These are phyloP conservation scores for Thaumatotibia leucotreta DNA, from an alignment of 1,140 invertebrate genomes.

Conservation along the genomic window DNA sequence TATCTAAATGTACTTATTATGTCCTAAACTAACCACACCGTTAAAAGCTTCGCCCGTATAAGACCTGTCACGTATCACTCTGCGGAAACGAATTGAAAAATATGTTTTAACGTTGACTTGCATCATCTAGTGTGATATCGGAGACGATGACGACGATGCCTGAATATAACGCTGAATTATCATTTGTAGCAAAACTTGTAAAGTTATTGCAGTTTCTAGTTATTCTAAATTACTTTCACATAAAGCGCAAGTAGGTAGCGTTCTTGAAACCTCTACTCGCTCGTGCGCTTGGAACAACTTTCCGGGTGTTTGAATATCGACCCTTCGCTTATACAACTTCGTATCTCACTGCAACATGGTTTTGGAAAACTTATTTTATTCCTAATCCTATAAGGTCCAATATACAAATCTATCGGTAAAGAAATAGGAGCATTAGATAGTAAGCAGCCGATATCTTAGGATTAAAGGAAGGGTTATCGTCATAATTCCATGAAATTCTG, in stretches of 20 bases:
- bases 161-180: no score
- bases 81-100: no score
- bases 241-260: neutral
- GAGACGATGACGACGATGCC: no score
- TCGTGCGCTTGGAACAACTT: neutral
- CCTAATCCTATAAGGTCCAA: neutral
- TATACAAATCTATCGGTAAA: neutral
- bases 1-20: no score
- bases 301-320: neutral
- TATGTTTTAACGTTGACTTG: no score
- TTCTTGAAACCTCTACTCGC: neutral
- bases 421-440: neutral
- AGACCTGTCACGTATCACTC: no score
- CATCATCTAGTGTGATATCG: no score
- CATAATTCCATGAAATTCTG: neutral
- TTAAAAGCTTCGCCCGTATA: no score
- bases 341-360: neutral
- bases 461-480: conserved; percentile 7
- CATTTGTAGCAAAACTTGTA: no score
- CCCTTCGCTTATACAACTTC: neutral
- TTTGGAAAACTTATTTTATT: neutral
- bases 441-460: neutral
- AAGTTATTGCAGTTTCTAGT: no score
- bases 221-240: no score
- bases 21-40: no score